Evolutionary conservation across 2,888 invertebrate species (phyloP), one percentile per base, ranked within the genome.

Genomic region (Galerucella pusilla): DNA sequence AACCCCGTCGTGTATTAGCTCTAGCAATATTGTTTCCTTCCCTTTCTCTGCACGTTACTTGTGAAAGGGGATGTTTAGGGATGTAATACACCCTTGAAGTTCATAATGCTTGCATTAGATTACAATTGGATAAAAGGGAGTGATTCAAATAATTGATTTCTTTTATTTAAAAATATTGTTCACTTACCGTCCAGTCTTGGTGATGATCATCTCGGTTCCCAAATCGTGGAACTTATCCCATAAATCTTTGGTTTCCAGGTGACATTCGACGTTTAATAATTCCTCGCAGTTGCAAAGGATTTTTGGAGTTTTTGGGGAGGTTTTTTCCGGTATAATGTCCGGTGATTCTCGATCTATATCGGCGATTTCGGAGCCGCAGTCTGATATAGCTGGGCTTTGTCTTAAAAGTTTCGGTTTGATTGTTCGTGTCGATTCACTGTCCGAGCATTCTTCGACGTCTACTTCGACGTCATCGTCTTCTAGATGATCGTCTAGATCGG

Each of bases 181-280:
- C 28, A 85, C 91, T 88, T 86, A 94, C 94, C 94, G 91, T 86
- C 94, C 94, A 75, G 93, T 93, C 88, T 95, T 94, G 12, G 94
- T 95, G 87, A 95, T 95, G 88, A 95, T 95, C 94, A 95, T 95
- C 88, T 94, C 94, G 1, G 94, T 94, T 45, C 94, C 94, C 75
- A 94, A 89, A 83, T 92, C 91, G 86, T 92, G 91, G 88, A 95
- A 95, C 87, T 94, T 94, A 87, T 93, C 93, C 95, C 95, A 95
- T 75, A 95, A 88, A 77, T 95, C 94, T 86, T 94, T 93, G 78
- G 94, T 94, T 88, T 95, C 95, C 81, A 95, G 89, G 80, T 93
- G 92, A 84, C 94, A 94, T 81, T 93, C 91, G 75, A 93, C 91
- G 83, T 88, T 88, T 66, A 90, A 87, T 64, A 93, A 87, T 84